A percentile compares a stretch with the other conserved stretches of the same genome.
These are phyloP conservation scores for Anticlea derivata DNA, from an alignment of 2,888 invertebrate genomes.

Conservation along the genomic window DNA sequence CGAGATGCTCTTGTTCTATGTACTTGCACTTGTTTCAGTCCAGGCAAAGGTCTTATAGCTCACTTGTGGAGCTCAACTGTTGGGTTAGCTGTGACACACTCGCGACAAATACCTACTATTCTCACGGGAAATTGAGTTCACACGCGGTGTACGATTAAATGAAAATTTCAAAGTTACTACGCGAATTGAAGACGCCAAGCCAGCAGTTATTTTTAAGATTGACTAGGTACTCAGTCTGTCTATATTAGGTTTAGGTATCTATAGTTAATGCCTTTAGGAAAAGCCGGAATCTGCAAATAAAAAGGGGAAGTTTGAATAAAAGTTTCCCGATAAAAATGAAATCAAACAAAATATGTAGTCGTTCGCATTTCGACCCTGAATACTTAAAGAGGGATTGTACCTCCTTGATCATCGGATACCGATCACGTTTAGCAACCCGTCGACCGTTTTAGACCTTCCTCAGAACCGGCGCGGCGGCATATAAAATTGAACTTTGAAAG, in stretches of 20 bases:
- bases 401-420: constrained; percentile 35
- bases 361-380: constrained; percentile 40
- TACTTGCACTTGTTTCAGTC: constrained; percentile 14
- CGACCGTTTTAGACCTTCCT: constrained; percentile 33
- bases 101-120: constrained; percentile 34
- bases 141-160: constrained; percentile 25
- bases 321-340: constrained; percentile 42
- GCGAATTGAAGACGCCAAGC: constrained; percentile 8
- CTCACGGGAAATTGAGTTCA: constrained; percentile 38
- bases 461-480: too few relatives aligned
- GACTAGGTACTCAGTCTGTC: too few relatives aligned
- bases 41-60: constrained; percentile 33
- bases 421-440: constrained; percentile 44
- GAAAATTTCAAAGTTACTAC: constrained; percentile 28
- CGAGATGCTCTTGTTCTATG: constrained; percentile 25
- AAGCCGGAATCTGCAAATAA: constrained; percentile 14
- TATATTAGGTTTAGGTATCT: background rate
- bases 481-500: too few relatives aligned
- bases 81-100: constrained; percentile 8
- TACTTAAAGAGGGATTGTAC: constrained; percentile 47
- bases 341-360: constrained; percentile 37
- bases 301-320: constrained; percentile 39
- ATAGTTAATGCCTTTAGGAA: background rate
- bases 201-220: background rate
- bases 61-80: constrained; percentile 9